Evolutionary conservation across 2,113 vertebrate species (phyloP).

Genomic region (Apteryx owenii): DNA sequence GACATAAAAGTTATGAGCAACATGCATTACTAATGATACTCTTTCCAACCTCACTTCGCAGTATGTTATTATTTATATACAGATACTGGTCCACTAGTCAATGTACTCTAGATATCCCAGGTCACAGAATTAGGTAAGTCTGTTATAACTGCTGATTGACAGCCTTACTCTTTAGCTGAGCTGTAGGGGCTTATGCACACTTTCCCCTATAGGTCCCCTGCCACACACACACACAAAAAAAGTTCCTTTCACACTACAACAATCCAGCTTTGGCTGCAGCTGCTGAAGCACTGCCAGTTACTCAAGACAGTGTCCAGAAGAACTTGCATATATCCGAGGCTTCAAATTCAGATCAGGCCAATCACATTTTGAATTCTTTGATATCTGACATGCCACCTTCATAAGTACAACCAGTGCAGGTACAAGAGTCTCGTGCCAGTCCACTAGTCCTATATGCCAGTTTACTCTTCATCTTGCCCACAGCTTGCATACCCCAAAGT

Average conservation of each 20-base stretch:
- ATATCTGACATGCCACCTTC: not conserved
- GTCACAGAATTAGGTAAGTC: not conserved
- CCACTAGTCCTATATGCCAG: not conserved
- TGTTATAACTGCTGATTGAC: not conserved
- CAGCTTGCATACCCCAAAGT: not conserved
- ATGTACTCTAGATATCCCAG: not conserved
- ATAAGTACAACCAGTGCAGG: not conserved
- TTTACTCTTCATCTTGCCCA: not conserved
- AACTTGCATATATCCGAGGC: accelerated
- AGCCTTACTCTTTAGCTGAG: not conserved
- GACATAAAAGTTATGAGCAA: not conserved
- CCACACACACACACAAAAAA: too few species aligned
- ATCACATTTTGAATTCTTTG: not conserved
- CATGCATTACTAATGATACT: not conserved
- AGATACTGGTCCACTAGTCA: not conserved
- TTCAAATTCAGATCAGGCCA: not conserved
- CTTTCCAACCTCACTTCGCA: not conserved
- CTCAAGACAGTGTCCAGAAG: not conserved
- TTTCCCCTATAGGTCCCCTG: not conserved
- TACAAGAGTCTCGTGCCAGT: not conserved
- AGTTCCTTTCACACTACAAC: not conserved
- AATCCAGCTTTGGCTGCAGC: not conserved
- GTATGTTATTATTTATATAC: not conserved
- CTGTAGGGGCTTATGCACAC: not conserved
- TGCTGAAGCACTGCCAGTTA: not conserved